Conservation (phyloP, 35 echinoderm and acorn worm species). For the Holothuria glaberrima region DNA sequence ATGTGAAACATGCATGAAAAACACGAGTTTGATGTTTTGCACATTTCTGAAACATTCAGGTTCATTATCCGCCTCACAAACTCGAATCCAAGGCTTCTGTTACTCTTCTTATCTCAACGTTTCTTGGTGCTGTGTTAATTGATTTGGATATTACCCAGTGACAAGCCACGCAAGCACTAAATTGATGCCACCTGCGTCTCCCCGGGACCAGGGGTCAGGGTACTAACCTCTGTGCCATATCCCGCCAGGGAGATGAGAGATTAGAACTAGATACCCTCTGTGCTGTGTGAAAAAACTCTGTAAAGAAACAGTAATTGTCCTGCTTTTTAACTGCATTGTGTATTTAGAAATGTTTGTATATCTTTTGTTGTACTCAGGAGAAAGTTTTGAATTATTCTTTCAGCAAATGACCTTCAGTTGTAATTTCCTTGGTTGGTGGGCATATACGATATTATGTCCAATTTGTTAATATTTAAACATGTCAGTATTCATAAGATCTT, state of each 20-base stretch:
- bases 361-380: no score
- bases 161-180: slow-evolving; percentile 35
- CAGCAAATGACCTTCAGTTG: no score
- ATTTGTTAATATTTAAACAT: no score
- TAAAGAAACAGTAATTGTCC: slow-evolving; percentile 9
- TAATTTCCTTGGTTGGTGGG: no score
- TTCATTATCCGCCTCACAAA: not conserved
- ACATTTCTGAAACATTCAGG: no score
- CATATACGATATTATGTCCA: no score
- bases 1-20: no score
- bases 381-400: no score
- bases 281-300: not conserved
- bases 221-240: slow-evolving; percentile 33
- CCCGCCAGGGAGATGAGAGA: slow-evolving; percentile 43
- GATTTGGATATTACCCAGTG: slow-evolving; percentile 34
- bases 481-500: no score
- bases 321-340: not conserved
- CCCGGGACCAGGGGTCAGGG: slow-evolving; percentile 23
- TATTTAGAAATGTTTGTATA: no score
- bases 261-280: not conserved
- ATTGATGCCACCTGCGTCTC: slow-evolving; percentile 49
- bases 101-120: slow-evolving; percentile 3
- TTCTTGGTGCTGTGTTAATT: slow-evolving; percentile 2
- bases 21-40: no score
- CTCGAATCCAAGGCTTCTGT: not conserved